Evolutionary conservation across 2,113 vertebrate species (phyloP).

Genomic region (Cynoglossus semilaevis): DNA sequence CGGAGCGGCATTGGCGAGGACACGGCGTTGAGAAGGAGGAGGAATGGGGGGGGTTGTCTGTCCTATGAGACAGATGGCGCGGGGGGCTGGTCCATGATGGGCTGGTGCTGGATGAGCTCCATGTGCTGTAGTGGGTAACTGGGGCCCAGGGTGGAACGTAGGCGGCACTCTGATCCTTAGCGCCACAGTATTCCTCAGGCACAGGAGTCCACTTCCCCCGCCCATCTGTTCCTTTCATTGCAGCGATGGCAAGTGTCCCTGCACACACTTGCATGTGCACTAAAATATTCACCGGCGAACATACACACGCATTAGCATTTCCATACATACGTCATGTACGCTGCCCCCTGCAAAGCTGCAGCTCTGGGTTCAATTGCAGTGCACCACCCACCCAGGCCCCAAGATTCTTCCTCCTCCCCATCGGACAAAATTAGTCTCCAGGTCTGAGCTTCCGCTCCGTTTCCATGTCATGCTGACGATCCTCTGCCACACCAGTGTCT

Average conservation of each 20-base stretch:
- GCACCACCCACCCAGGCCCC: conserved; percentile 38
- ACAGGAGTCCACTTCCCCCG: conserved; percentile 77
- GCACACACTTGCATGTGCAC: conserved; percentile 37
- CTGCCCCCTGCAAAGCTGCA: conserved; percentile 49
- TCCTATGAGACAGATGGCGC: conserved; percentile 77
- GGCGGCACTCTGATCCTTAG: conserved; percentile 75
- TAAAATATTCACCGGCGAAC: conserved; percentile 44
- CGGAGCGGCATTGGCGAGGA: conserved; percentile 63
- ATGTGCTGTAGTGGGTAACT: conserved; percentile 75
- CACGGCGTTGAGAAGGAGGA: conserved; percentile 44
- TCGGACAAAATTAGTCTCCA: conserved; percentile 49
- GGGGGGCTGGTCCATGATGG: conserved; percentile 69
- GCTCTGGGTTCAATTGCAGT: conserved; percentile 60
- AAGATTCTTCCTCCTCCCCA: conserved; percentile 39
- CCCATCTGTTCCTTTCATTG: conserved; percentile 75
- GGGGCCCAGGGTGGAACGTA: conserved; percentile 74
- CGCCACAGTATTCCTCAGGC: conserved; percentile 75
- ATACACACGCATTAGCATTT: conserved; percentile 22
- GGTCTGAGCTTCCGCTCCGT: conserved; percentile 37
- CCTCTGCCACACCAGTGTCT: conserved; percentile 16
- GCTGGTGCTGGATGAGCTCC: conserved; percentile 73
- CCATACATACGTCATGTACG: conserved; percentile 55
- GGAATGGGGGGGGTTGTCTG: conserved; percentile 54
- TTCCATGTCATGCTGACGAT: conserved; percentile 35
- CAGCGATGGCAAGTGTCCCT: conserved; percentile 56